These are phyloP conservation scores for Drosophila leontia DNA, from an alignment of 1,140 invertebrate genomes.

Conservation along the genomic window DNA sequence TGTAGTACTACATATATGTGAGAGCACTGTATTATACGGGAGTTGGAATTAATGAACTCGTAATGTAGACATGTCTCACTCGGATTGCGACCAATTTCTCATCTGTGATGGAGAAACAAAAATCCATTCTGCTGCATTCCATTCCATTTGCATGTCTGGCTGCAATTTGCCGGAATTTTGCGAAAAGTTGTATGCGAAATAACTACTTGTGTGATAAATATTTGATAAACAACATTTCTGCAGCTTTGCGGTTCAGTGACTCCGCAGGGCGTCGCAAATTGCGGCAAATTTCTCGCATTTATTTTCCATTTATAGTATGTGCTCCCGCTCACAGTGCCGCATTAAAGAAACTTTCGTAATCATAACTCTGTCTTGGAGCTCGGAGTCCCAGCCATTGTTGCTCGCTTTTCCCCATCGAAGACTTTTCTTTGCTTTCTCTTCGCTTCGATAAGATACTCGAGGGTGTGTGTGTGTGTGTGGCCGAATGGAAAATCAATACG, in stretches of 20 bases:
- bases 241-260: constrained; percentile 69
- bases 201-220: constrained; percentile 54
- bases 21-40: constrained; percentile 27
- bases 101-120: constrained; percentile 2
- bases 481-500: constrained; percentile 75
- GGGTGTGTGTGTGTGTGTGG: constrained; percentile 8
- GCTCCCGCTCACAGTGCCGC: constrained; percentile 9
- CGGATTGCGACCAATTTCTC: constrained; percentile 55
- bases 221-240: constrained; percentile 61
- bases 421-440: constrained; percentile 6
- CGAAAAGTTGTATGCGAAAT: constrained; percentile 18
- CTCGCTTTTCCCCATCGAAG: constrained; percentile 14
- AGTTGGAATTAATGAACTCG: constrained; percentile 71
- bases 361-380: constrained; percentile 68
- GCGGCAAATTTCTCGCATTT: constrained; percentile 65
- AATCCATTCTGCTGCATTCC: constrained; percentile 36
- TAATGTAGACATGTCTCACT: constrained; percentile 67
- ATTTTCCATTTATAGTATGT: constrained; percentile 55
- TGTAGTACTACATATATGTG: constrained; percentile 1
- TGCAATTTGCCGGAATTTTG: constrained; percentile 56
- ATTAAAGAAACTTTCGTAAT: constrained; percentile 76
- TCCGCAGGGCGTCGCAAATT: constrained; percentile 63
- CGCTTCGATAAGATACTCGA: constrained; percentile 50
- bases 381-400: constrained; percentile 41
- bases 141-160: constrained; percentile 55